Percentiles rank a stretch among this genome's conserved stretches.
These are phyloP conservation scores for Seira sanloemensis DNA, from an alignment of 2,888 invertebrate species.

Conservation along the genomic window DNA sequence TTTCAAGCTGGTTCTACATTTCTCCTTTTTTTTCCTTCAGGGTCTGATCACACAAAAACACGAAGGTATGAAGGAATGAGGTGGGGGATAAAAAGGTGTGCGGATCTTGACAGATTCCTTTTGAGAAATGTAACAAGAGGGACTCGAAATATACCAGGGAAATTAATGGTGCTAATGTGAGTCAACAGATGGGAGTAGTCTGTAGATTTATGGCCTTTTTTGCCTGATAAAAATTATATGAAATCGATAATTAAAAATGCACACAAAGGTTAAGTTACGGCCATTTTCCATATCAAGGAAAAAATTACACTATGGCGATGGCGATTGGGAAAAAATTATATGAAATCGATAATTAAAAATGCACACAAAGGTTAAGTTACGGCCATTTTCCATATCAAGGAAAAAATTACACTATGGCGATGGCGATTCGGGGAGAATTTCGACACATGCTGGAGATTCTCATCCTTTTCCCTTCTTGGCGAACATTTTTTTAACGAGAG, in stretches of 20 bases:
- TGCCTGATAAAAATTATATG: background rate
- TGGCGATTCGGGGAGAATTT: too few relatives aligned
- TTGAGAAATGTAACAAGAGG: background rate
- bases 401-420: too few relatives aligned
- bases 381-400: too few relatives aligned
- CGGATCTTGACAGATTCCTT: conserved; percentile 45
- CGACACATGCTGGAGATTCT: too few relatives aligned
- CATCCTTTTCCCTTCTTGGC: too few relatives aligned
- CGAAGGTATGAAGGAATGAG: conserved; percentile 13
- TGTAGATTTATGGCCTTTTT: conserved; percentile 8
- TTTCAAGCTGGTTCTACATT: background rate
- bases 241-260: background rate
- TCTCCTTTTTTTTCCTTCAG: conserved; percentile 37
- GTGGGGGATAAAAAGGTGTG: conserved; percentile 12
- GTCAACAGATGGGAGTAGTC: conserved; percentile 17
- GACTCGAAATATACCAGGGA: background rate
- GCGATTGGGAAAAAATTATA: background rate
- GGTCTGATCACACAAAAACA: conserved; percentile 25
- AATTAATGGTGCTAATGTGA: conserved; percentile 11
- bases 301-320: too few relatives aligned
- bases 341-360: background rate
- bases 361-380: too few relatives aligned
- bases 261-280: too few relatives aligned
- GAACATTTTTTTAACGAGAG: too few relatives aligned
- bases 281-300: too few relatives aligned